These are phyloP conservation scores for Drosophila anomalata DNA, from an alignment of 2,888 invertebrate species.

Conservation along the genomic window DNA sequence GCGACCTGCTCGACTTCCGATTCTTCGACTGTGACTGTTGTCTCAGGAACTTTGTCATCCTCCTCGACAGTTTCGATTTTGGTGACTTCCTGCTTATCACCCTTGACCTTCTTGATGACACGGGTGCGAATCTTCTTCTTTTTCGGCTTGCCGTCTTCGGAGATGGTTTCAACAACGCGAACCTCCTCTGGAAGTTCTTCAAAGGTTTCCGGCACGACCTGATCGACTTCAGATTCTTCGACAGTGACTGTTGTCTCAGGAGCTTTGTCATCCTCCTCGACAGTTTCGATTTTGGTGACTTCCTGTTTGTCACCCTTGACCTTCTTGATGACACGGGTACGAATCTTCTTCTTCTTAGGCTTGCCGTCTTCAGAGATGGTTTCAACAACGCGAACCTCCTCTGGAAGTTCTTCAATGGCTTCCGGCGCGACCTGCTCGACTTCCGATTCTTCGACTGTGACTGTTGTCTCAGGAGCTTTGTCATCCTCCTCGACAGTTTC, in stretches of 20 bases:
- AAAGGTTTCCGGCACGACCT: no score
- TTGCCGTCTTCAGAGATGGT: conserved; percentile 26
- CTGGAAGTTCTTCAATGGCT: conserved; percentile 24
- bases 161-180: conserved; percentile 21
- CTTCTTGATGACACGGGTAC: conserved; percentile 32
- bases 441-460: conserved; percentile 18
- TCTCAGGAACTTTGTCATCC: conserved; percentile 24
- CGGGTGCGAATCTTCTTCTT: conserved; percentile 37
- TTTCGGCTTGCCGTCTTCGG: conserved; percentile 27
- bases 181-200: conserved; percentile 25
- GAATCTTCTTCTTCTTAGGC: conserved; percentile 37
- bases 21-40: conserved; percentile 27
- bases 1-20: background rate
- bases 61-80: conserved; percentile 36
- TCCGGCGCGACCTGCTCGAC: conserved; percentile 2
- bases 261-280: conserved; percentile 28
- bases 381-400: conserved; percentile 26
- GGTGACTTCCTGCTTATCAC: conserved; percentile 32
- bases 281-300: conserved; percentile 35
- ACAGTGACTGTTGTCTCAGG: conserved; percentile 28
- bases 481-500: conserved; percentile 37
- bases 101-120: conserved; percentile 34
- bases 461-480: conserved; percentile 23
- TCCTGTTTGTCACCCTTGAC: conserved; percentile 37
- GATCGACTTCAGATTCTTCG: conserved; percentile 19